Evolutionary conservation across 2,888 invertebrate genomes (phyloP), one percentile per base, ranked within the genome.

Genomic region (Leptogaster cylindrica): DNA sequence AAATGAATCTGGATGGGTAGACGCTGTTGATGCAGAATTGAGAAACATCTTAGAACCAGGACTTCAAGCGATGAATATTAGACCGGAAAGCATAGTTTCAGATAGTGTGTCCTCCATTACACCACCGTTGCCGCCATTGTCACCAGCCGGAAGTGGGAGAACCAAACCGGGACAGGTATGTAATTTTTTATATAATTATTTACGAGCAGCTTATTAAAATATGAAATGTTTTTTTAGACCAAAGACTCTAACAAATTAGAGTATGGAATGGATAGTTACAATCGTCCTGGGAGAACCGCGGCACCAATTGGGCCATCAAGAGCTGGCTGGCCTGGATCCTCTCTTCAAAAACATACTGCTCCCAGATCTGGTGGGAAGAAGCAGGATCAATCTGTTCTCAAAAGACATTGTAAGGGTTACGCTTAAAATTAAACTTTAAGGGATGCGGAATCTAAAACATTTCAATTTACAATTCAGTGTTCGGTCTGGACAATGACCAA

Each of bases 1-100:
- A 27, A 86, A 85, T 72, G 90, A 90, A 74, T 86, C 89, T 27
- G 91, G 91, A 79, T 92, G 92, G 92, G 90, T 90, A 1, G 91
- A 91, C 73, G 85, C 90, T 51, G 91, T 91, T 7, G 91, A 92
- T 77, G 89, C 89, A 46, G 92, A 92, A 77, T 82, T 92, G 18
- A 83, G 91, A 14, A 89, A 89, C 77, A 91, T 91, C 75, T 78
- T 91, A 70, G 90, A 91, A 75, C 90, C 90, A 1, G 88, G 88
- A 77, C 81, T 89, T 63, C 87, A 89, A n/a, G 83, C 84, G 72
- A 78, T 87, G 77, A 81, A 86, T 33, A 79, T 88, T 65, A 84
- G 83, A 64, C 79, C 86, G 72, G 86, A 85, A 6, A 89, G 89
- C 0, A 86, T 86, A 1, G 78, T 87, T 8, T 87, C 87, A 72